phyloP scores from a whole-genome alignment of 1,140 invertebrate species.

The Melanaphis sacchari region DNA sequence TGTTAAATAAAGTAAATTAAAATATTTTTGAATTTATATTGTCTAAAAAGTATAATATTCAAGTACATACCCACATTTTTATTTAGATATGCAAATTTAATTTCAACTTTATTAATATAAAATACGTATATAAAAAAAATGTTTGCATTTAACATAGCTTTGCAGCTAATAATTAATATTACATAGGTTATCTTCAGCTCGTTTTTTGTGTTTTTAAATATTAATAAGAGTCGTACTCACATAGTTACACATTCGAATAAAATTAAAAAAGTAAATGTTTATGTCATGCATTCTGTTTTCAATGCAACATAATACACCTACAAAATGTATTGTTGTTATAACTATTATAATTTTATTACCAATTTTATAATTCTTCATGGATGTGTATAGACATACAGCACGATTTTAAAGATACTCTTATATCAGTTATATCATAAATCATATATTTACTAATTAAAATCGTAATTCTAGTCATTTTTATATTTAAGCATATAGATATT shows the following conservation, averaged over 20 bases:
- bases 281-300: constrained; percentile 14
- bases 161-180: not conserved
- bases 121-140: too few species aligned
- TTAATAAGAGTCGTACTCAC: not conserved
- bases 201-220: not conserved
- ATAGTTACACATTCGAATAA: not conserved
- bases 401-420: too few species aligned
- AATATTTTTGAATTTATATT: not conserved
- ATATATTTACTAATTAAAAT: too few species aligned
- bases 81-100: not conserved
- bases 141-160: not conserved
- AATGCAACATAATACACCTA: not conserved
- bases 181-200: not conserved
- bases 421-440: too few species aligned
- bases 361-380: too few species aligned
- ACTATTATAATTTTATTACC: too few species aligned
- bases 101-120: not conserved
- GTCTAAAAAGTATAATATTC: not conserved
- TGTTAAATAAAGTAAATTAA: too few species aligned
- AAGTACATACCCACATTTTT: too few species aligned
- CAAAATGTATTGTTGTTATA: too few species aligned
- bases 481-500: too few species aligned
- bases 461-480: too few species aligned
- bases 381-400: too few species aligned
- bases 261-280: not conserved